Evolutionary conservation across 2,888 invertebrate species (phyloP).

Genomic region (Dione vanillae): DNA sequence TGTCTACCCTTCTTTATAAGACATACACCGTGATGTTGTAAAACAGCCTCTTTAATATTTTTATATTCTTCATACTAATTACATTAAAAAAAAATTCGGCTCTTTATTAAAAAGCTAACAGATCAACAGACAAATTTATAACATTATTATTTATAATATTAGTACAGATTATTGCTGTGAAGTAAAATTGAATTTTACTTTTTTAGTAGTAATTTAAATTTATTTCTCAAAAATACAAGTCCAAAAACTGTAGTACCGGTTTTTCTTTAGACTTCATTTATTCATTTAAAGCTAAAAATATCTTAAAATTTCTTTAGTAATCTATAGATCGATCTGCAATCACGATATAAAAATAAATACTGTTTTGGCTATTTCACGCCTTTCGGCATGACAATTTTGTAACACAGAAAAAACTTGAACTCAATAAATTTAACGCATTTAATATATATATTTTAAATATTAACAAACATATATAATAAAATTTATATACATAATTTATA

Average conservation of each 20-base stretch:
- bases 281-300: slow-evolving; percentile 1
- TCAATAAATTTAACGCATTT: slow-evolving; percentile 7
- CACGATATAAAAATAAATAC: slow-evolving; percentile 27
- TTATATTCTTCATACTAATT: background rate
- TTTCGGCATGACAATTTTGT: background rate
- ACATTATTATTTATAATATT: background rate
- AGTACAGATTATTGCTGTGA: background rate
- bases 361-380: slow-evolving; percentile 9
- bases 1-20: too few species aligned
- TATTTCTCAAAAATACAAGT: background rate
- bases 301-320: slow-evolving; percentile 49
- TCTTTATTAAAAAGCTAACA: background rate
- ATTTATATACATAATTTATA: too few species aligned
- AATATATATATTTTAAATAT: background rate
- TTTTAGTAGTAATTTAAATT: background rate
- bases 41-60: background rate
- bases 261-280: slow-evolving; percentile 8
- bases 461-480: background rate
- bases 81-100: background rate
- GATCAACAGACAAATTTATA: background rate
- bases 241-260: background rate
- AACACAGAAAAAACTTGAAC: background rate
- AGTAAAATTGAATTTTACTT: background rate
- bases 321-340: slow-evolving; percentile 15
- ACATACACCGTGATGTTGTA: too few species aligned